phyloP scores from a whole-genome alignment of 2,888 invertebrate genomes.

The Trypoxylon attenuatum region DNA sequence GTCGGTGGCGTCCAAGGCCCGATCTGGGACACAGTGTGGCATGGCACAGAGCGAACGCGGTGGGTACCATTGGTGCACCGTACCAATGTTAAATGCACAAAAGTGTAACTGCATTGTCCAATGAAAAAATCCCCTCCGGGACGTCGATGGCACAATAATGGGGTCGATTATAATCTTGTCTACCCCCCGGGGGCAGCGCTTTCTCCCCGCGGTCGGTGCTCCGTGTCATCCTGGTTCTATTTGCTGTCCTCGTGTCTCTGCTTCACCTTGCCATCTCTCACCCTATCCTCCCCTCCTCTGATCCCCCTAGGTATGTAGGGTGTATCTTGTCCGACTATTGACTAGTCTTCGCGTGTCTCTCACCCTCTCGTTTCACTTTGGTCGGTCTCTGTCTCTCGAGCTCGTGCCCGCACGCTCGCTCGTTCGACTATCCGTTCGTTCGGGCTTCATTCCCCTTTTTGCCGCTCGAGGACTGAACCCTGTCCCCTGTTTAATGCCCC shows the following conservation, averaged over 20 bases:
- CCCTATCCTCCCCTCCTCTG: too few relatives aligned
- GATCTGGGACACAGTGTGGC: neutral
- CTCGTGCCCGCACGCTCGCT: neutral
- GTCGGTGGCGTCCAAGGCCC: neutral
- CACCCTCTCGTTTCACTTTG: constrained; percentile 2
- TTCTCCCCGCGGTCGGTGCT: constrained; percentile 14
- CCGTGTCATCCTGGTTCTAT: constrained; percentile 35
- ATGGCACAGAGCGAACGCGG: neutral
- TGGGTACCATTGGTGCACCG: constrained; percentile 41
- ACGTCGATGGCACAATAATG: constrained; percentile 75
- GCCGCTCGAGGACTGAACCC: neutral
- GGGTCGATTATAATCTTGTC: constrained; percentile 75
- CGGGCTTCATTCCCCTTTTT: constrained; percentile 1
- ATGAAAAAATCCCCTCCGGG: constrained; percentile 72
- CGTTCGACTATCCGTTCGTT: neutral
- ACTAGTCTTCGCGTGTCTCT: constrained; percentile 23
- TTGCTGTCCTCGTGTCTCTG: constrained; percentile 31
- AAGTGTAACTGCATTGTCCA: constrained; percentile 74
- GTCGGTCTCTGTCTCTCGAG: constrained; percentile 16
- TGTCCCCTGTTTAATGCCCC: constrained; percentile 38
- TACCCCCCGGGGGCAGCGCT: constrained; percentile 67
- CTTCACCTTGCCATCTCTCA: constrained; percentile 50
- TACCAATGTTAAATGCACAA: constrained; percentile 72
- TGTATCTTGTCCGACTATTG: constrained; percentile 60
- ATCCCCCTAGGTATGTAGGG: constrained; percentile 24